Evolutionary conservation across 2,113 vertebrate species (phyloP).

Genomic region (Hemibagrus wyckioides): DNA sequence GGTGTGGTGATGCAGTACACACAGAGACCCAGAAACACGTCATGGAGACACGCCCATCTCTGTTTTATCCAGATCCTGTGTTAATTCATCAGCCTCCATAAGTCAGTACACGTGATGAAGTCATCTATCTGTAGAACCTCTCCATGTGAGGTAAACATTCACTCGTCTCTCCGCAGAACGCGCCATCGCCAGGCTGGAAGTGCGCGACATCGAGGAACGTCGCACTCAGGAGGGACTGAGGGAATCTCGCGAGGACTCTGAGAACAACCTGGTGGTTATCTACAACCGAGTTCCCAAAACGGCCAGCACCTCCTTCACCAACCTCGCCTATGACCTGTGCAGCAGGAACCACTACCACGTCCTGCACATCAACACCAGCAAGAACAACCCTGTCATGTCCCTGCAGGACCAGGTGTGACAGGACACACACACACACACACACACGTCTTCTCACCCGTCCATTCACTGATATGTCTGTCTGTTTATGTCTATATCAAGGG

Average conservation of each 20-base stretch:
- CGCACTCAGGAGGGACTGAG: slow-evolving; percentile 85
- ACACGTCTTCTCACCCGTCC: background rate
- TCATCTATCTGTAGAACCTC: background rate
- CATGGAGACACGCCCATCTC: background rate
- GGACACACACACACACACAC: background rate
- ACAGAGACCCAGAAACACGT: background rate
- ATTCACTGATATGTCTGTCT: background rate
- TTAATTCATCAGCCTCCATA: background rate
- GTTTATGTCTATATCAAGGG: background rate
- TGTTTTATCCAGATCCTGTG: background rate
- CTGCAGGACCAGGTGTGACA: slow-evolving; percentile 91
- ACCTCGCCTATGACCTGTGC: slow-evolving; percentile 85
- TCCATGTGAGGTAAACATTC: background rate
- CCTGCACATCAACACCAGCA: slow-evolving; percentile 98
- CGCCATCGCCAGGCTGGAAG: slow-evolving; percentile 94
- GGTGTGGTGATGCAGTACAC: background rate
- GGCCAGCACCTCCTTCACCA: slow-evolving; percentile 98
- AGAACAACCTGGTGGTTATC: slow-evolving; percentile 90
- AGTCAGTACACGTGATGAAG: background rate
- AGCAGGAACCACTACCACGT: slow-evolving; percentile 94
- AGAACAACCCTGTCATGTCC: slow-evolving; percentile 99
- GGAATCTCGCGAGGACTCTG: slow-evolving; percentile 61
- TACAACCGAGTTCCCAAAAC: slow-evolving; percentile 99
- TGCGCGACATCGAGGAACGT: slow-evolving; percentile 93
- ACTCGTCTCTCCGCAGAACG: slow-evolving; percentile 75